phyloP scores from a whole-genome alignment of 2,113 vertebrate genomes.

The Pterocles orientalis region DNA sequence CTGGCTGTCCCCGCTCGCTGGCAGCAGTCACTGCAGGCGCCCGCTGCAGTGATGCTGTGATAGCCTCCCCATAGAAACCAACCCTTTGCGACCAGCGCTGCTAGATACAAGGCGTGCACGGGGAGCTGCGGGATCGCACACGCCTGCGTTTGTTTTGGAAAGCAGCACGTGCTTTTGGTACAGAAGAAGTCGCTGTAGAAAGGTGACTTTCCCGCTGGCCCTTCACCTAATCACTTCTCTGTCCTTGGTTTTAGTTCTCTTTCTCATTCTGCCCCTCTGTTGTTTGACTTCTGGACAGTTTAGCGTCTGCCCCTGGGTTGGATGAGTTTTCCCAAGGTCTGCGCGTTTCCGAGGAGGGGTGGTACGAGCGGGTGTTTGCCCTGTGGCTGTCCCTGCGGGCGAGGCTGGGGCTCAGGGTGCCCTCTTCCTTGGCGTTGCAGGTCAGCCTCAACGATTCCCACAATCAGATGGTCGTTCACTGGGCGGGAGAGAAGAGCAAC shows the following conservation, averaged over 20 bases:
- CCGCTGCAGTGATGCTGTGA: accelerated
- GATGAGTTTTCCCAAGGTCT: accelerated
- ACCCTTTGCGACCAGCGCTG: accelerated
- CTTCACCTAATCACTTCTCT: accelerated
- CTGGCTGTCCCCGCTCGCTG: neutral
- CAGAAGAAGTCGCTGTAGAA: neutral
- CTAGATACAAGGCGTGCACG: accelerated
- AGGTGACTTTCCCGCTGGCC: neutral
- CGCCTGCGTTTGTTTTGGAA: accelerated
- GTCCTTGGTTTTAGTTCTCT: neutral
- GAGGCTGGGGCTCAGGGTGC: neutral
- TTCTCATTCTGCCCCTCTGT: too few relatives aligned
- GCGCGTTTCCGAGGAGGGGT: accelerated
- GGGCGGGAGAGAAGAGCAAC: conserved; percentile 97
- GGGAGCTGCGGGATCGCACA: accelerated
- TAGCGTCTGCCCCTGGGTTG: too few relatives aligned
- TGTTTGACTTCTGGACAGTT: too few relatives aligned
- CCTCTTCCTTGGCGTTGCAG: conserved; percentile 68
- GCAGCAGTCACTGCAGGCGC: accelerated
- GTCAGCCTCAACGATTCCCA: conserved; percentile 96
- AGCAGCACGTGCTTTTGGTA: accelerated
- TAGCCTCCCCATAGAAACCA: neutral
- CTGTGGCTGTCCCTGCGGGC: accelerated
- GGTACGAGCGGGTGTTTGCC: accelerated
- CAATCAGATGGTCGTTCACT: conserved; percentile 99